Conservation (phyloP, 2,113 vertebrate genomes). For the Stigmatopora nigra region DNA sequence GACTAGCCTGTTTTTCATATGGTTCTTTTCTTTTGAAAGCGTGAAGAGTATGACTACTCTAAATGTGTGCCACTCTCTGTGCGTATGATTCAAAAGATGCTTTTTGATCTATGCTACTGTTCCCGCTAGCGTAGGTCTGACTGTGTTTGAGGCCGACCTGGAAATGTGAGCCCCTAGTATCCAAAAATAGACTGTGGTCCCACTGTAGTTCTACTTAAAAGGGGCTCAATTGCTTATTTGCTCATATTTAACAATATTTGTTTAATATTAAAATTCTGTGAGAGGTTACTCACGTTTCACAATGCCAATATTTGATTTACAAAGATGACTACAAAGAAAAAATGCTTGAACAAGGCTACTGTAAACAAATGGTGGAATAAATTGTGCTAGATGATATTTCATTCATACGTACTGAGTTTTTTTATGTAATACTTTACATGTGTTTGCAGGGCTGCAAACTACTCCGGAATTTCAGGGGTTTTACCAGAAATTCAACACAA, state of each 20-base stretch:
- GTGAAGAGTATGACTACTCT: constrained; percentile 17
- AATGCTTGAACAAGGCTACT: constrained; percentile 61
- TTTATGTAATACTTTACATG: background rate
- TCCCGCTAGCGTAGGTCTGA: constrained; percentile 45
- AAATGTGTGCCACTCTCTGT: constrained; percentile 9
- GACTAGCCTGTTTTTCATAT: constrained; percentile 43
- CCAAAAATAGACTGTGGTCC: constrained; percentile 41
- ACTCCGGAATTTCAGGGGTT: no score
- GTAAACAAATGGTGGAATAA: constrained; percentile 65
- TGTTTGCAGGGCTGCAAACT: background rate
- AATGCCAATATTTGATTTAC: constrained; percentile 63
- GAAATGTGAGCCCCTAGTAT: constrained; percentile 39
- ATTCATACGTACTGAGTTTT: background rate
- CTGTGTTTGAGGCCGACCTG: constrained; percentile 13
- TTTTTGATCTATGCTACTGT: constrained; percentile 39
- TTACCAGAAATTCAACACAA: no score
- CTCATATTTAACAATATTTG: constrained; percentile 67
- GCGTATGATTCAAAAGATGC: constrained; percentile 30
- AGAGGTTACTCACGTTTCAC: constrained; percentile 61
- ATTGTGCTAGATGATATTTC: constrained; percentile 61
- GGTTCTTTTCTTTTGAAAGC: constrained; percentile 43
- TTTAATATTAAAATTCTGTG: constrained; percentile 59
- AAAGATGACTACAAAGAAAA: constrained; percentile 57
- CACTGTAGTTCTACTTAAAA: constrained; percentile 37
- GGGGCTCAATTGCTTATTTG: constrained; percentile 63